Evolutionary conservation across 2,797 vertebrate genomes (phyloP).

Genomic region (Sitta carolinensis): DNA sequence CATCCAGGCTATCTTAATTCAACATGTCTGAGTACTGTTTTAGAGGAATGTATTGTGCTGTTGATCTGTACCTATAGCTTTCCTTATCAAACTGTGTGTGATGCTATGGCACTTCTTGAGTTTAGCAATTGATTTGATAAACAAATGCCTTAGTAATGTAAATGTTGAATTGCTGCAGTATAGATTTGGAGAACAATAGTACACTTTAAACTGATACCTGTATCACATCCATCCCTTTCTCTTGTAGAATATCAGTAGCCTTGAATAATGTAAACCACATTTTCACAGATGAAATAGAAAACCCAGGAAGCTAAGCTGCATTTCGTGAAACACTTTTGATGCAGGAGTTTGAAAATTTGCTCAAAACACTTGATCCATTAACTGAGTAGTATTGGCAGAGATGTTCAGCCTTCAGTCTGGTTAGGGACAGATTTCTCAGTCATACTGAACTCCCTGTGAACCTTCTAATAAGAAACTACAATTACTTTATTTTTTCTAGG

Average conservation of each 20-base stretch:
- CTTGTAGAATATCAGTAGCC: background rate
- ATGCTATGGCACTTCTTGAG: background rate
- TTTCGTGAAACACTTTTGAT: background rate
- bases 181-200: background rate
- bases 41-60: background rate
- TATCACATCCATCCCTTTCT: background rate
- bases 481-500: background rate
- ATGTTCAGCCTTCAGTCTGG: background rate
- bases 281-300: background rate
- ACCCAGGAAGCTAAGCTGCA: background rate
- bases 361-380: background rate
- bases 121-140: background rate
- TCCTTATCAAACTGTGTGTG: background rate
- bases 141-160: background rate
- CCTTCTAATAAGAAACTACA: background rate
- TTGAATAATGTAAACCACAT: background rate
- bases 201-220: background rate
- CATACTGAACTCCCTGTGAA: background rate
- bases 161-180: background rate
- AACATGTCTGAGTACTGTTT: background rate
- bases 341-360: background rate
- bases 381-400: background rate
- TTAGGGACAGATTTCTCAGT: background rate
- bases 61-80: background rate
- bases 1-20: background rate